These are phyloP conservation scores for Flexamia atlantica DNA, from an alignment of 2,888 invertebrate species.

Conservation along the genomic window DNA sequence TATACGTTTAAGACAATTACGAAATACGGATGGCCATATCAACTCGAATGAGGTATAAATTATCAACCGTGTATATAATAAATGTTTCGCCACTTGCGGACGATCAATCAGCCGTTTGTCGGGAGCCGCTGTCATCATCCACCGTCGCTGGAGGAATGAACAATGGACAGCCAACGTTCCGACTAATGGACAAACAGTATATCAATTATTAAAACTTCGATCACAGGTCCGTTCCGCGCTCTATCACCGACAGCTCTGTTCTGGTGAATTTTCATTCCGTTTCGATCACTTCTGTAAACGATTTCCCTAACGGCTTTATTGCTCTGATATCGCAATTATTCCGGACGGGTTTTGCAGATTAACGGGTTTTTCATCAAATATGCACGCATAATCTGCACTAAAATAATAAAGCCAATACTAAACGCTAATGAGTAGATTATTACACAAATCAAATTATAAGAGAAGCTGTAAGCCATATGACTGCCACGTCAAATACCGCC, in stretches of 20 bases:
- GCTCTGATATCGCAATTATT: no score
- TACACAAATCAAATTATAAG: no score
- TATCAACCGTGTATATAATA: background rate
- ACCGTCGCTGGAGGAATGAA: background rate
- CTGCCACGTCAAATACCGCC: no score
- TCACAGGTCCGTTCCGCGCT: background rate
- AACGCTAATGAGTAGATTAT: no score
- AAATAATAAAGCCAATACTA: no score
- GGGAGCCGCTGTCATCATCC: background rate
- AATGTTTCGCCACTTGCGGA: background rate
- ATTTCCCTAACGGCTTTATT: no score
- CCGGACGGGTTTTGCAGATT: background rate
- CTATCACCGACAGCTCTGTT: background rate
- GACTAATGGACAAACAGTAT: background rate
- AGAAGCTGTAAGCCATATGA: no score
- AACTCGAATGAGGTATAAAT: no score
- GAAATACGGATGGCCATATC: no score
- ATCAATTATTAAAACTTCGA: constrained; percentile 6
- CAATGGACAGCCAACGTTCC: background rate
- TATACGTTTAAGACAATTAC: no score
- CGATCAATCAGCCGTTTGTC: background rate
- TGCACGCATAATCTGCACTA: background rate
- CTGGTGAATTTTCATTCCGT: background rate
- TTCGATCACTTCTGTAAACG: background rate
- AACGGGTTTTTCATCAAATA: background rate